These are phyloP conservation scores for Mythimna loreyi DNA, from an alignment of 2,888 invertebrate species.

Conservation along the genomic window DNA sequence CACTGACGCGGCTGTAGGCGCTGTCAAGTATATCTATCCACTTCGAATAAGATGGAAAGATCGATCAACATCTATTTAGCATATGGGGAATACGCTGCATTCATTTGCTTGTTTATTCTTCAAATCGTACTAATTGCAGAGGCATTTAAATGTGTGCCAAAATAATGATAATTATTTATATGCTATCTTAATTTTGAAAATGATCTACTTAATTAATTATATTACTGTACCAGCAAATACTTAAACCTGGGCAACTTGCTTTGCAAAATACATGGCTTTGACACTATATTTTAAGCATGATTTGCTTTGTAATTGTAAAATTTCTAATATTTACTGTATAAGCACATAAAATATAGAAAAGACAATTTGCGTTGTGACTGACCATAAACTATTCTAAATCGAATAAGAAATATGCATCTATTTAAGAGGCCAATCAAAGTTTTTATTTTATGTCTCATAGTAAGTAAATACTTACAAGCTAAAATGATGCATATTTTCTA, in stretches of 20 bases:
- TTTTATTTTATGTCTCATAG: background rate
- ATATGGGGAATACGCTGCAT: slow-evolving; percentile 23
- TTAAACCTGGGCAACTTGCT: slow-evolving; percentile 25
- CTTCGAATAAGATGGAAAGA: background rate
- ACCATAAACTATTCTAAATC: slow-evolving; percentile 11
- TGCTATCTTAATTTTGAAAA: slow-evolving; percentile 28
- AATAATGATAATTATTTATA: slow-evolving; percentile 34
- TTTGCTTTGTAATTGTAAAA: slow-evolving; percentile 36
- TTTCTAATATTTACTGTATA: slow-evolving; percentile 22
- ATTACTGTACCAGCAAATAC: slow-evolving; percentile 32
- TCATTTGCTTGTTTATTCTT: slow-evolving; percentile 26
- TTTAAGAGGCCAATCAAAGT: background rate
- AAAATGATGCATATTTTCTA: slow-evolving; percentile 38
- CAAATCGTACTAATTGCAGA: slow-evolving; percentile 18
- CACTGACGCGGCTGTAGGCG: background rate
- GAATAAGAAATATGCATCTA: slow-evolving; percentile 43
- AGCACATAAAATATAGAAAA: slow-evolving; percentile 40
- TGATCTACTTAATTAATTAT: slow-evolving; percentile 32
- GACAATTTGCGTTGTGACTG: slow-evolving; percentile 41
- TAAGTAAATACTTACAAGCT: slow-evolving; percentile 23
- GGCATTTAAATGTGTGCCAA: slow-evolving; percentile 55
- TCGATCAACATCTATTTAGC: slow-evolving; percentile 3
- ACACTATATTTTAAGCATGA: slow-evolving; percentile 36
- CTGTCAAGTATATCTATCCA: background rate
- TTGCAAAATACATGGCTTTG: slow-evolving; percentile 21